Conservation (phyloP, 2,797 vertebrate genomes). For the Pogoniulus pusillus region DNA sequence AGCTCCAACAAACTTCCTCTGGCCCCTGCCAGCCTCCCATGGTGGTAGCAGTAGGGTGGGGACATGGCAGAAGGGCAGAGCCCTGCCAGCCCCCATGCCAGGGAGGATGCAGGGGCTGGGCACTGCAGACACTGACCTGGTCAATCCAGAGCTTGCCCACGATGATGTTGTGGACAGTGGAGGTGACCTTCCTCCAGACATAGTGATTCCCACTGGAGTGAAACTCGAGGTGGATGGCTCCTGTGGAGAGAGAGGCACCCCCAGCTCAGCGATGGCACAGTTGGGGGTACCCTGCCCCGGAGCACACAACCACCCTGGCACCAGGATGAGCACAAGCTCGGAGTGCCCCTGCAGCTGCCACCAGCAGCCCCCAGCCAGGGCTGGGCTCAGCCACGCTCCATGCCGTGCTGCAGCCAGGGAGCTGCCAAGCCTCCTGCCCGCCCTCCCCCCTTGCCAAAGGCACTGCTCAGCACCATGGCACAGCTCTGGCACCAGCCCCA, state of each 20-base stretch:
- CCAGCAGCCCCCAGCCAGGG: too few relatives aligned
- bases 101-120: neutral
- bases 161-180: conserved; percentile 99
- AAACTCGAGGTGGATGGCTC: conserved; percentile 94
- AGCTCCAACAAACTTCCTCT: neutral
- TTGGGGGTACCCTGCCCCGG: rapidly evolving
- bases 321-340: rapidly evolving
- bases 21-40: neutral
- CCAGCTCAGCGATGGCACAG: neutral
- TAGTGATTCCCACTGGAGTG: conserved; percentile 95
- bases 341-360: neutral
- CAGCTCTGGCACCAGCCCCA: neutral
- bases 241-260: conserved; percentile 65
- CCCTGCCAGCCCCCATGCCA: neutral
- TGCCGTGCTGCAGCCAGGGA: neutral
- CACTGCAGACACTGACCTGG: conserved; percentile 81
- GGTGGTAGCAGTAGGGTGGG: rapidly evolving
- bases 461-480: rapidly evolving
- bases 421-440: neutral
- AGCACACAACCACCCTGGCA: neutral
- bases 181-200: conserved; percentile 97
- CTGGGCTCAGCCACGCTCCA: rapidly evolving
- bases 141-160: conserved; percentile 99
- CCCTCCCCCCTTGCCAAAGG: neutral
- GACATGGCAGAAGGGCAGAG: neutral